Percentiles rank a stretch among this genome's conserved stretches.
Conservation (phyloP, 2,888 invertebrate genomes). For the Mesodorylaimus sp. region DNA sequence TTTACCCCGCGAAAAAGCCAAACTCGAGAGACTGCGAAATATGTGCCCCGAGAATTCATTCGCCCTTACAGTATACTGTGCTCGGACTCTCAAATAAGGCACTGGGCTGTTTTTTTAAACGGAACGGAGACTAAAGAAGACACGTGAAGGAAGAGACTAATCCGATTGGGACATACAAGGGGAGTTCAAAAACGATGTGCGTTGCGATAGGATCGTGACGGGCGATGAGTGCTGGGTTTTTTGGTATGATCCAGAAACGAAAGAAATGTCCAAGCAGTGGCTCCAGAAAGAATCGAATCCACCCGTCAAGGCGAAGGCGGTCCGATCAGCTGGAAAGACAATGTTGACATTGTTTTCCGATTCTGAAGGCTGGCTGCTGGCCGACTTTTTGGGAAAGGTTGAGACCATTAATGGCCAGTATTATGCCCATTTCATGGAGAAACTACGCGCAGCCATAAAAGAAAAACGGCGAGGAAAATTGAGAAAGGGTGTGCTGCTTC, state of each 20-base stretch:
- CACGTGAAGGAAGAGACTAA: no score
- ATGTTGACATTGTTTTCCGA: constrained; percentile 14
- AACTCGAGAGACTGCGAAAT: no score
- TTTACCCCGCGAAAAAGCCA: no score
- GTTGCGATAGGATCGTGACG: constrained; percentile 23
- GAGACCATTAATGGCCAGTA: constrained; percentile 13
- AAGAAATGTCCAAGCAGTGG: no score
- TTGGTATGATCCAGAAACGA: constrained; percentile 1
- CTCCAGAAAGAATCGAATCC: background rate
- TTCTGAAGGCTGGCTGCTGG: constrained; percentile 9
- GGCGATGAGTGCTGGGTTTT: constrained; percentile 31
- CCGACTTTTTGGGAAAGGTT: constrained; percentile 13
- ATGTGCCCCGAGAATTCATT: no score
- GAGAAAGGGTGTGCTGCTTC: constrained; percentile 8
- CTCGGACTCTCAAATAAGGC: no score
- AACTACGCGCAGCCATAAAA: constrained; percentile 1
- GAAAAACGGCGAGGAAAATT: constrained; percentile 2
- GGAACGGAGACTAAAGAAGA: no score
- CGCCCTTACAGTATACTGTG: no score
- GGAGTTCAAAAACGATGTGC: no score
- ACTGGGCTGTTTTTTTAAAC: no score
- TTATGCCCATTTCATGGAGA: constrained; percentile 10
- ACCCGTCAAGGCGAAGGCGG: constrained; percentile 7
- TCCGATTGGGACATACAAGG: no score
- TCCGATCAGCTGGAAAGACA: constrained; percentile 9